Evolutionary conservation across 1,140 invertebrate species (phyloP).

Genomic region (Lordiphosa collinella): DNA sequence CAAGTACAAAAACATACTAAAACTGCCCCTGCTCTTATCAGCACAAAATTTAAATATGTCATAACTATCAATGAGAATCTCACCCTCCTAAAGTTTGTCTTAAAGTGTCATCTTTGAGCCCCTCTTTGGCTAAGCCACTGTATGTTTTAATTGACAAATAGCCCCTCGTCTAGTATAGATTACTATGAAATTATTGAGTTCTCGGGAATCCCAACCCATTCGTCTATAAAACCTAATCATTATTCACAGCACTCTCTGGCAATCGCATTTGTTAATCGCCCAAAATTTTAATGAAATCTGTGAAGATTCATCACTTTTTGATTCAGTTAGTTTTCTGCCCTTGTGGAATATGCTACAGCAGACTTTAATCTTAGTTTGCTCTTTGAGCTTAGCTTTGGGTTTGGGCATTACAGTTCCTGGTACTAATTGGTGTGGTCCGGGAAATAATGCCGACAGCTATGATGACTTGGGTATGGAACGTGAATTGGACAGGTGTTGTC

Average conservation of each 20-base stretch:
- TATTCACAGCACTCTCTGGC: constrained; percentile 1
- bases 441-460: constrained; percentile 85
- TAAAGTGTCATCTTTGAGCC: background rate
- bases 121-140: background rate
- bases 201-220: background rate
- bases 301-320: background rate
- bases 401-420: constrained; percentile 76
- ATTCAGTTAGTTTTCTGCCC: constrained; percentile 9
- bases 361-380: constrained; percentile 1
- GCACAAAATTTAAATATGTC: too few relatives aligned
- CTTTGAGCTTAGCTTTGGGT: constrained; percentile 11
- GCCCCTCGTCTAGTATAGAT: background rate
- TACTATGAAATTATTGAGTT: background rate
- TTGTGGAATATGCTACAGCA: constrained; percentile 24
- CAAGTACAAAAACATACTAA: too few relatives aligned
- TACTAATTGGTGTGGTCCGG: constrained; percentile 87
- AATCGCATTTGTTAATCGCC: background rate
- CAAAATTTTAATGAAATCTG: background rate
- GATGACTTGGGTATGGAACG: constrained; percentile 85
- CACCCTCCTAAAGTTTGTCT: too few relatives aligned
- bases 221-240: constrained; percentile 24
- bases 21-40: too few relatives aligned
- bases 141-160: background rate
- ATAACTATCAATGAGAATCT: too few relatives aligned
- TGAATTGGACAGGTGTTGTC: constrained; percentile 88